Conservation (phyloP, 2,888 invertebrate species). For the Tillus elongatus region DNA sequence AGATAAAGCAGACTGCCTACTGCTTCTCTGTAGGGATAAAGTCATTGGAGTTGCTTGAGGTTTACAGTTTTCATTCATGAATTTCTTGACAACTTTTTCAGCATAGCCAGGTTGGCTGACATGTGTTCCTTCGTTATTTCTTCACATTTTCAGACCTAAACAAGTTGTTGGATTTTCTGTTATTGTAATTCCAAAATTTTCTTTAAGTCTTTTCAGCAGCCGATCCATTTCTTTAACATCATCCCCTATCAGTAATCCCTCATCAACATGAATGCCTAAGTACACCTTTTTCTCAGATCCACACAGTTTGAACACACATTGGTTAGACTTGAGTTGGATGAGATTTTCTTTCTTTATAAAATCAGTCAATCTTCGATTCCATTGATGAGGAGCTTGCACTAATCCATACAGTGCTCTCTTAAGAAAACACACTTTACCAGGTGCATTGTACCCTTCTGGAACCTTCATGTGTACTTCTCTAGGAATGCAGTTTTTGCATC, state of each 20-base stretch:
- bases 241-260: slow-evolving; percentile 21
- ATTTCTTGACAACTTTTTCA: slow-evolving; percentile 20
- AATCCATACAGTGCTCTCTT: slow-evolving; percentile 27
- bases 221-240: slow-evolving; percentile 15
- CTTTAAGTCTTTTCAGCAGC: slow-evolving; percentile 11
- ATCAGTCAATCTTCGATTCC: slow-evolving; percentile 23
- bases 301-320: slow-evolving; percentile 22
- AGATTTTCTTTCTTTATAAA: slow-evolving; percentile 20
- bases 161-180: slow-evolving; percentile 13
- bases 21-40: slow-evolving; percentile 9
- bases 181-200: slow-evolving; percentile 12
- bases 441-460: slow-evolving; percentile 10
- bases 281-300: slow-evolving; percentile 18
- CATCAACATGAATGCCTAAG: slow-evolving; percentile 23
- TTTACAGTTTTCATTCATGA: slow-evolving; percentile 12
- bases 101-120: slow-evolving; percentile 24
- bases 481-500: slow-evolving; percentile 19
- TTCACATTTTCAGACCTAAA: slow-evolving; percentile 24
- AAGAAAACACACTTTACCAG: slow-evolving; percentile 15
- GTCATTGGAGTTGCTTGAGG: slow-evolving; percentile 23
- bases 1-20: slow-evolving; percentile 2
- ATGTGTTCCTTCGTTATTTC: slow-evolving; percentile 20
- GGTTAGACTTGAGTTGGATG: slow-evolving; percentile 23
- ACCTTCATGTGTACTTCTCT: slow-evolving; percentile 8
- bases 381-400: slow-evolving; percentile 27